Percentiles rank a stretch among this genome's conserved stretches.
phyloP scores from a whole-genome alignment of 2,888 invertebrate species.

The Sicus ferrugineus region DNA sequence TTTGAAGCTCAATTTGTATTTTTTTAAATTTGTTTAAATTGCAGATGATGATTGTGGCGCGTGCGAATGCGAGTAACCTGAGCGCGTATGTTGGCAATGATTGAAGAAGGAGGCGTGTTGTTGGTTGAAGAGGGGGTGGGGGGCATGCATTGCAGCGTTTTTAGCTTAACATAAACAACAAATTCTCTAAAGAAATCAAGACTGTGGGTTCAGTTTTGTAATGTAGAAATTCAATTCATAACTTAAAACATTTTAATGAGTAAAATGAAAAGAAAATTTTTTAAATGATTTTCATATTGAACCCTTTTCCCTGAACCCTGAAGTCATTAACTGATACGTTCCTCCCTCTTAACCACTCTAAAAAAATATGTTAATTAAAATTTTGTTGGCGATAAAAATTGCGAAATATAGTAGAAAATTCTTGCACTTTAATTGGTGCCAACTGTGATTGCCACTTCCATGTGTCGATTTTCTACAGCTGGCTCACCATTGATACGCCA shows the following conservation, averaged over 20 bases:
- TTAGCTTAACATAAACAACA: neutral
- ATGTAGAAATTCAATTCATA: neutral
- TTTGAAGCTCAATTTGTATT: slow-evolving; percentile 25
- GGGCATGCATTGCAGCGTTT: too few species aligned
- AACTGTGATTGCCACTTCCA: neutral
- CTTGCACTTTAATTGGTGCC: neutral
- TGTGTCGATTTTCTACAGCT: neutral
- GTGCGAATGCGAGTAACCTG: too few species aligned
- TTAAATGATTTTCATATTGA: neutral
- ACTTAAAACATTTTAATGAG: neutral
- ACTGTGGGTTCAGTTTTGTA: neutral
- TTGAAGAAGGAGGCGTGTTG: neutral
- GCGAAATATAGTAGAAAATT: neutral
- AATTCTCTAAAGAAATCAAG: neutral
- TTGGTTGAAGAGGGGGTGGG: neutral
- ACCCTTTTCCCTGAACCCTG: too few species aligned
- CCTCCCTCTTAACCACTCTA: too few species aligned
- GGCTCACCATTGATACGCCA: neutral
- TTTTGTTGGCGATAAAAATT: neutral
- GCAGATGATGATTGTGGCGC: neutral
- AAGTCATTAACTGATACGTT: neutral
- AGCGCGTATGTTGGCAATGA: neutral
- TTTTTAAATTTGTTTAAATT: too few species aligned
- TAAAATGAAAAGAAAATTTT: neutral
- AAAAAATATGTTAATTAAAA: too few species aligned